Evolutionary conservation across 2,113 vertebrate species (phyloP), one percentile per base, ranked within the genome.

Genomic region (Jaculus jaculus): DNA sequence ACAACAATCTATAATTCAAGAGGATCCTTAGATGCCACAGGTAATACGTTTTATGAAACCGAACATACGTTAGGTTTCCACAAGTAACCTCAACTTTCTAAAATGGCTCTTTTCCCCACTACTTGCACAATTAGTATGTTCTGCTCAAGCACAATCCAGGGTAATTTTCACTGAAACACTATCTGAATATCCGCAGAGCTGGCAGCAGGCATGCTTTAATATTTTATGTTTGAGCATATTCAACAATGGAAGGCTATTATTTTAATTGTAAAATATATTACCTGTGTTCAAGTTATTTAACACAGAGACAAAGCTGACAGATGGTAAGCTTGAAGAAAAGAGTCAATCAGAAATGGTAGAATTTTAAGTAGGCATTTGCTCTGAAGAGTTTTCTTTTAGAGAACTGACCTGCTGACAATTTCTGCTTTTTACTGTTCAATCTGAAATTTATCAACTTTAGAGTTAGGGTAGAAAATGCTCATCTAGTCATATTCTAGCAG

Each of bases 191-290:
- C 69, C 63, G 89, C 0, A 90, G 4, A 93, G 42, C 37, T 95
- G 39, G 37, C 4, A 92, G 65, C 73, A 60, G 92, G 69, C 87
- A 84, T 58, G 37, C n/a, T 86, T 94, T 90, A 88, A 92, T 75
- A 92, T 94, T 95, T 92, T 91, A 87, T 92, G 72, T 95, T 75
- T 92, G 84, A 77, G 65, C 68, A 95, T 85, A 94, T 30, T 37
- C 37, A 71, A 42, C 69, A 90, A 86, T 75, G 66, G 75, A 65
- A 87, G 37, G 34, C 71, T 87, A 92, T 88, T 87, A 93, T 91
- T 91, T 95, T 89, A 90, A 96, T 77, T 94, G 26, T 93, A 92
- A 93, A 94, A 69, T 95, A 80, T 39, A 85, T 80, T 88, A 94
- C 77, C 82, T 95, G 54, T 60, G 66, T 93, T 95, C 91, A 87